Evolutionary conservation across 2,888 invertebrate genomes (phyloP), one percentile per base, ranked within the genome.

Genomic region (Laspeyria flexula): DNA sequence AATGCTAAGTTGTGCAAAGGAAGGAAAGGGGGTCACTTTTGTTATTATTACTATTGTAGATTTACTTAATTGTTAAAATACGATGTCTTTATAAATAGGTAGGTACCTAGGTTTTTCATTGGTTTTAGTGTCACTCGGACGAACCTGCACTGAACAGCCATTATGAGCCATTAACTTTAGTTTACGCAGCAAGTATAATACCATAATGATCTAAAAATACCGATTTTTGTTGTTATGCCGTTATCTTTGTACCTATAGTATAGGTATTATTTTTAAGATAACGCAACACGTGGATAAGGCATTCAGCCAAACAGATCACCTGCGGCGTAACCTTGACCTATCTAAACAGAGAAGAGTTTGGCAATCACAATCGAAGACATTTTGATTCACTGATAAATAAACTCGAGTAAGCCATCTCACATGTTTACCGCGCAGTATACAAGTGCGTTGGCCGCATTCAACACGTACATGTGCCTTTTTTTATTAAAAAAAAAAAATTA

Each of bases 391-490:
- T 59, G 70, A 70, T 65, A 70, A 66, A 70, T 65, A 70, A 57
- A 43, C 42, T 12, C 29, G 41, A 54, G 67, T 53, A 53, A 61
- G 53, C 52, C 52, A 31, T 56, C 58, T 60, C 60, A 58, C 50
- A 50, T 55, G 63, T 56, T 49, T 52, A 64, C 55, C 61, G 35
- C 65, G 43, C 71, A 69, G 69, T 69, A 18, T 30, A 49, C 55
- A 53, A 59, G 61, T 60, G 67, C 59, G 67, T 44, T 58, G 67
- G 54, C 52, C 64, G 61, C 71, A 50, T 38, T 55, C 64, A 47
- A 54, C 67, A 69, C 69, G 69, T 64, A 27, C 33, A 56, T 39
- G 48, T 55, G 57, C 39, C 48, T 56, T 60, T 64, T n/a, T 61
- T 57, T 53, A 25, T 31, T 23, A 42, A 51, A 51, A 41, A 56